Base-by-base conservation (phyloP, 2,888 invertebrate species). In the Eristalis tenax region DNA sequence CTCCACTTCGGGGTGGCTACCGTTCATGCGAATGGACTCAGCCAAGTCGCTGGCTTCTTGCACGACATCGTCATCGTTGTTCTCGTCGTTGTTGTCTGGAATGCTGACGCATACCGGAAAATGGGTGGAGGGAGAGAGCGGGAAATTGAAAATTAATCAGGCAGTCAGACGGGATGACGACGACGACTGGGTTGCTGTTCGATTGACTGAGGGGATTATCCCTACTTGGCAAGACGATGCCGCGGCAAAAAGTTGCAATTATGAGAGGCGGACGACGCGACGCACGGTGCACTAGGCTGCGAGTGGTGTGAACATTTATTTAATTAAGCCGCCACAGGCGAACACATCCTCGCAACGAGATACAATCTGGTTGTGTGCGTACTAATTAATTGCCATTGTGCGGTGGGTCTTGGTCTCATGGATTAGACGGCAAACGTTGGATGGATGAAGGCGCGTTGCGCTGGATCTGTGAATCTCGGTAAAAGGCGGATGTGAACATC, bases 241-340 rank as follows among this genome's bases (percentile, higher is more conserved):
- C 38, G 10, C 35, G 32, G 32, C 28, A 38, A 75, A 75, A 66
- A 80, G 13, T 32, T 70, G 40, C 66, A 35, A 35, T 73, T 69
- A 69, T 66, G 22, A 63, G 57, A 40, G 23, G 64, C 15, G 35
- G 43, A 32, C 32, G 32, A 10, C 28, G 28, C 5, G 4, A 5
- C 28, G 32, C 1, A 32, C 15, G 13, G 10, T 28, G 32, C 8
- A 5, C 18, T 23, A 63, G 28, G 56, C 56, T 13, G 6, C 38
- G 61, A 70, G 59, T 74, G 43, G 82, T 78, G 85, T 82, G 85
- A 86, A 82, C 78, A 69, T 86, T 82, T 78, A 82, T 86, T 78
- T 86, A 86, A 86, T 86, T 86, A 83, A 86, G 65, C 59, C 64
- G 73, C 83, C 78, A 82, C 65, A 74, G 80, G 68, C 68, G 63